A percentile compares a stretch with the other conserved stretches of the same genome.
phyloP scores from a whole-genome alignment of 2,888 invertebrate species.

The Tenthredo scrophulariae region DNA sequence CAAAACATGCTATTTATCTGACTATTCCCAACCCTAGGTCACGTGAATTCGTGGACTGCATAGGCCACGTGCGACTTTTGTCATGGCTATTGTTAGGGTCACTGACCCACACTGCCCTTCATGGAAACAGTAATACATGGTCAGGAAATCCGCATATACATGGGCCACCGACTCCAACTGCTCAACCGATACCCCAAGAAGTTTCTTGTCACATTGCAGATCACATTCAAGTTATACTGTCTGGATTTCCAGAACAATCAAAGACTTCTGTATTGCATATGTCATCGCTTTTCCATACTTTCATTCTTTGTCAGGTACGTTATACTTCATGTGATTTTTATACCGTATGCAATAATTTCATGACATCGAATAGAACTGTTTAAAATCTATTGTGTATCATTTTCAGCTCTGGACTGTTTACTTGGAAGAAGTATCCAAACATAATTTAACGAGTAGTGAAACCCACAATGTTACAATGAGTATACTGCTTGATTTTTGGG shows the following conservation, averaged over 20 bases:
- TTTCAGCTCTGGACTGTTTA: conserved; percentile 97
- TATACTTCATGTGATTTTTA: background rate
- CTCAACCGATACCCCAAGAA: conserved; percentile 96
- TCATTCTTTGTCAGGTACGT: conserved; percentile 94
- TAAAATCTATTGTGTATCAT: background rate
- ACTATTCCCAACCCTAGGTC: conserved; percentile 81
- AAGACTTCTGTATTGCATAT: conserved; percentile 96
- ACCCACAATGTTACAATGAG: conserved; percentile 87
- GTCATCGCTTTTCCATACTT: conserved; percentile 98
- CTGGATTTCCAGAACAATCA: conserved; percentile 97
- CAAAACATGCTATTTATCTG: background rate
- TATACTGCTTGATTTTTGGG: conserved; percentile 98
- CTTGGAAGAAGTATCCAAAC: conserved; percentile 91
- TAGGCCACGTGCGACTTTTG: conserved; percentile 94
- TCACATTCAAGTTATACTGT: conserved; percentile 97
- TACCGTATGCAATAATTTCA: conserved; percentile 31
- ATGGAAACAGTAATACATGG: conserved; percentile 77
- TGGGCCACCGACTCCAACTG: conserved; percentile 77
- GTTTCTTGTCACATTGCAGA: conserved; percentile 98
- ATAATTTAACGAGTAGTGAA: conserved; percentile 85
- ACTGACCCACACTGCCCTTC: conserved; percentile 91
- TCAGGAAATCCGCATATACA: conserved; percentile 66
- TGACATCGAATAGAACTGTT: background rate
- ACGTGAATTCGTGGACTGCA: conserved; percentile 96
- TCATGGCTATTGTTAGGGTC: conserved; percentile 98